phyloP scores from a whole-genome alignment of 2,888 invertebrate genomes.

The Heliconius aoede region DNA sequence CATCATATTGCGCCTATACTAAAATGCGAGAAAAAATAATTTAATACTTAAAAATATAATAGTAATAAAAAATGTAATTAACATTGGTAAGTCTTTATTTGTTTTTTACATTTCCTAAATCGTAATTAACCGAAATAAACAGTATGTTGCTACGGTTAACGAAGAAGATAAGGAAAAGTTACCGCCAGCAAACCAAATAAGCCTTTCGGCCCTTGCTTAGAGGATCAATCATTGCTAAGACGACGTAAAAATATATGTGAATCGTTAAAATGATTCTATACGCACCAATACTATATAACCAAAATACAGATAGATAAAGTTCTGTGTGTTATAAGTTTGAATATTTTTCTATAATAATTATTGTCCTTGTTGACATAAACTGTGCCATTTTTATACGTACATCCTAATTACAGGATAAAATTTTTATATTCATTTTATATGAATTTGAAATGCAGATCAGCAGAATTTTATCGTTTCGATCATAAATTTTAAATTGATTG shows the following conservation, averaged over 20 bases:
- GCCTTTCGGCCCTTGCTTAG: background rate
- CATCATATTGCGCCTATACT: no score
- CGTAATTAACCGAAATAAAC: no score
- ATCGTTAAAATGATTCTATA: background rate
- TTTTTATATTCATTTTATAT: slow-evolving; percentile 15
- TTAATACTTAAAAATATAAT: no score
- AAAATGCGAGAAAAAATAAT: no score
- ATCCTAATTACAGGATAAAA: background rate
- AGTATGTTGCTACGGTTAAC: no score
- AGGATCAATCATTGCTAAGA: background rate
- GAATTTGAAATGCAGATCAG: slow-evolving; percentile 6
- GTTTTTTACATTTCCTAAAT: no score
- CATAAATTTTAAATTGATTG: slow-evolving; percentile 17
- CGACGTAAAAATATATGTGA: background rate
- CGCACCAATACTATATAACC: no score
- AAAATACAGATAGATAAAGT: no score
- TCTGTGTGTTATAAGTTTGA: background rate
- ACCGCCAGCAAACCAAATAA: background rate
- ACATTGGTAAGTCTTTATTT: no score
- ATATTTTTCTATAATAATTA: no score
- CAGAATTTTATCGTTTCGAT: slow-evolving; percentile 20
- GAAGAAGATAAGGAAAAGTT: background rate
- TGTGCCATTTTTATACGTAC: background rate
- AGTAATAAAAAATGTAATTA: no score
- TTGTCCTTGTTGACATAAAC: background rate